phyloP scores from a whole-genome alignment of 2,797 vertebrate species.

The Sebastolobus alascanus region DNA sequence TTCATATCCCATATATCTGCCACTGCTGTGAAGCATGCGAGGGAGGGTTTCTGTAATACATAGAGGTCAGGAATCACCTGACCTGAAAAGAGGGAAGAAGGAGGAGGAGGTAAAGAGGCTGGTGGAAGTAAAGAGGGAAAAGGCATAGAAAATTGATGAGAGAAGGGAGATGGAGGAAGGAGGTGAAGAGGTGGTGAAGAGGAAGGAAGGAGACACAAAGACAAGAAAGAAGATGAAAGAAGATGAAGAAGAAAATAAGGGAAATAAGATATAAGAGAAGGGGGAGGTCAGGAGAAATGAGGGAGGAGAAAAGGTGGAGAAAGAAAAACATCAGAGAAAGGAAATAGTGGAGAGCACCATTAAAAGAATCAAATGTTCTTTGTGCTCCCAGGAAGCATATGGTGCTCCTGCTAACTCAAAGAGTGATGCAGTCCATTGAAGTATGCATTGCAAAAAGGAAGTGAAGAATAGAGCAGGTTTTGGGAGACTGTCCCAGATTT shows the following conservation, averaged over 20 bases:
- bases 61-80: slow-evolving; percentile 32
- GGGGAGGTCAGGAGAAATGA: slow-evolving; percentile 11
- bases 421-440: slow-evolving; percentile 49
- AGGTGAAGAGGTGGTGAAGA: not conserved
- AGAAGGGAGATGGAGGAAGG: not conserved
- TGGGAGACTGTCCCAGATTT: slow-evolving; percentile 68
- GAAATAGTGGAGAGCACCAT: slow-evolving; percentile 23
- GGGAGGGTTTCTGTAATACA: slow-evolving; percentile 7
- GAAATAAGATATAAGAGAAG: slow-evolving; percentile 19
- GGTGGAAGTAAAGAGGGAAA: not conserved
- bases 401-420: slow-evolving; percentile 73
- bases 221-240: slow-evolving; percentile 13
- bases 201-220: not conserved
- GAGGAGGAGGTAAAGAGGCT: not conserved
- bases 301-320: slow-evolving; percentile 10
- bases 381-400: slow-evolving; percentile 73
- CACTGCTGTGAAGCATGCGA: not conserved
- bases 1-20: slow-evolving; percentile 9
- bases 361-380: slow-evolving; percentile 63
- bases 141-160: slow-evolving; percentile 32
- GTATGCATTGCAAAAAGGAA: slow-evolving; percentile 33
- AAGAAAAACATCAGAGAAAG: slow-evolving; percentile 20
- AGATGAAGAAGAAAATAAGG: not conserved
- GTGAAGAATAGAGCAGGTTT: slow-evolving; percentile 54
- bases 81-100: slow-evolving; percentile 2